Percentiles rank a stretch among this genome's conserved stretches.
Conservation (phyloP, 2,113 vertebrate species). For the Propithecus coquereli region DNA sequence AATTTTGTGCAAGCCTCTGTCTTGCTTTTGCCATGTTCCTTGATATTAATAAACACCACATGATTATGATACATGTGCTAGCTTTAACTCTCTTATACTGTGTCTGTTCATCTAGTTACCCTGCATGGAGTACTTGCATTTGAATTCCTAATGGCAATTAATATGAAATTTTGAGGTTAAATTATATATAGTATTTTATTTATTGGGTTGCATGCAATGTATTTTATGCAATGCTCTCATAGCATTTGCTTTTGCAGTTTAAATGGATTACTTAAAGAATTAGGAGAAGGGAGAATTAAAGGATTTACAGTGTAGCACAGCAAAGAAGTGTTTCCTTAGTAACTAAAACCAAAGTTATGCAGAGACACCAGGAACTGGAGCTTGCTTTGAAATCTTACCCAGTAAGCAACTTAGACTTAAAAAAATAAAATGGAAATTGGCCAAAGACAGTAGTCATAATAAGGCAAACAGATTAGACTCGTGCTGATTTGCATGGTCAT, state of each 20-base stretch:
- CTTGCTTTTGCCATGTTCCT: not conserved
- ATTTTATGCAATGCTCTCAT: slow-evolving; percentile 24
- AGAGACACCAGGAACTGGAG: slow-evolving; percentile 46
- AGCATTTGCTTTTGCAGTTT: slow-evolving; percentile 49
- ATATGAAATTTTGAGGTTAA: not conserved
- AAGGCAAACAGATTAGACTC: slow-evolving; percentile 67
- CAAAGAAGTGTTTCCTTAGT: slow-evolving; percentile 60
- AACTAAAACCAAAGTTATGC: slow-evolving; percentile 48
- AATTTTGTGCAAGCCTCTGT: not conserved
- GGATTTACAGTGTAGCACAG: slow-evolving; percentile 33
- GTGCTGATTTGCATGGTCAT: slow-evolving; percentile 67
- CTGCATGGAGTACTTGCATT: not conserved
- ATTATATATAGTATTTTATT: slow-evolving; percentile 30
- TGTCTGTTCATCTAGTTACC: not conserved
- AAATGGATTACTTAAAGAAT: slow-evolving; percentile 67
- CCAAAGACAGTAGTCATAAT: slow-evolving; percentile 54
- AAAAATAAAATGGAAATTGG: slow-evolving; percentile 62
- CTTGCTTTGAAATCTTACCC: slow-evolving; percentile 70
- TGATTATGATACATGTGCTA: not conserved
- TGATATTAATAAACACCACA: not conserved
- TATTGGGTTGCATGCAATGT: not conserved
- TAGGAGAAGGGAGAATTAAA: slow-evolving; percentile 41
- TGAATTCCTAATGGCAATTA: slow-evolving; percentile 46
- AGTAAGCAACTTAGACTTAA: slow-evolving; percentile 61
- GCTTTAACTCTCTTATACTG: not conserved